A percentile compares a stretch with the other conserved stretches of the same genome.
phyloP scores from a whole-genome alignment of 2,888 invertebrate species.

The Pseudeuparius sepicola region DNA sequence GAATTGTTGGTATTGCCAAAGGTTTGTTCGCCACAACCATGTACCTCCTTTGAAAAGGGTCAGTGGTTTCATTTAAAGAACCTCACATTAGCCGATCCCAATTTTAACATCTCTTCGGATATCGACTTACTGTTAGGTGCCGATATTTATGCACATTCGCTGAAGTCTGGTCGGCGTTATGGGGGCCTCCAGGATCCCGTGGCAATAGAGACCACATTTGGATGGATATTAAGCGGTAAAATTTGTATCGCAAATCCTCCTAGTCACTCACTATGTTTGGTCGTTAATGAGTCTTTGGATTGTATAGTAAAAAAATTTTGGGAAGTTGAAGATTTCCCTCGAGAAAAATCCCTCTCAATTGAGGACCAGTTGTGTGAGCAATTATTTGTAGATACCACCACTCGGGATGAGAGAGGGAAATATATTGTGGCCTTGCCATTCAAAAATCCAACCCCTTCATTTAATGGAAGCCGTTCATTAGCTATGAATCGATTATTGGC shows the following conservation, averaged over 20 bases:
- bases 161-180: background rate
- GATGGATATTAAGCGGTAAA: background rate
- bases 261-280: background rate
- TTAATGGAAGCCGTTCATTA: constrained; percentile 2
- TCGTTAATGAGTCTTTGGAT: background rate
- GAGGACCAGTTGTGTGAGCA: constrained; percentile 15
- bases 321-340: constrained; percentile 13
- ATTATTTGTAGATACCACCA: constrained; percentile 7
- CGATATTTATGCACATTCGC: background rate
- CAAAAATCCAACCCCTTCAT: constrained; percentile 8
- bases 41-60: too few species aligned
- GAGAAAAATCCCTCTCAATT: constrained; percentile 2
- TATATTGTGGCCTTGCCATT: constrained; percentile 16
- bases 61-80: too few species aligned
- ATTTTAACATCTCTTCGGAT: too few species aligned
- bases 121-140: constrained; percentile 3
- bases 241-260: background rate
- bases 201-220: background rate
- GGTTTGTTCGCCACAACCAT: too few species aligned
- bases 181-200: background rate
- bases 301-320: constrained; percentile 8
- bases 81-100: too few species aligned
- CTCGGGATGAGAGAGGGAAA: constrained; percentile 9
- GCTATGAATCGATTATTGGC: constrained; percentile 11
- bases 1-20: too few species aligned